These are phyloP conservation scores for Lepidochrysops patricia DNA, from an alignment of 2,888 invertebrate genomes.

Conservation along the genomic window DNA sequence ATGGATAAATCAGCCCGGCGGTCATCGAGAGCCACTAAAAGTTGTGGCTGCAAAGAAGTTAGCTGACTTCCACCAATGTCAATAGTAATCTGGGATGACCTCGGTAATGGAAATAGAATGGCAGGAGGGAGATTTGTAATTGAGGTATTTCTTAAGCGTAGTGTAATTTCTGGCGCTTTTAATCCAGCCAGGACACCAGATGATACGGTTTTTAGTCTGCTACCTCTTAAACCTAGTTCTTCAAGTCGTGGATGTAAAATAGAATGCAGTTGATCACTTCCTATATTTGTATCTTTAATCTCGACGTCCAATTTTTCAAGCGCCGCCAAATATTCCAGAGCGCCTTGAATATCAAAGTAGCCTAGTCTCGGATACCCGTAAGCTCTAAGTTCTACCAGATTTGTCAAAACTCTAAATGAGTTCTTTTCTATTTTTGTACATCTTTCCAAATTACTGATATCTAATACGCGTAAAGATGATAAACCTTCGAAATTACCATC, in stretches of 20 bases:
- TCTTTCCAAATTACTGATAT: conserved; percentile 78
- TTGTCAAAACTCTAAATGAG: conserved; percentile 82
- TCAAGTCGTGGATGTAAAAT: conserved; percentile 85
- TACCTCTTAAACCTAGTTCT: conserved; percentile 83
- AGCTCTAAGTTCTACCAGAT: conserved; percentile 80
- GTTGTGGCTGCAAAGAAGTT: conserved; percentile 82
- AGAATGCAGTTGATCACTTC: conserved; percentile 86
- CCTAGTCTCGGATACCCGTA: conserved; percentile 86
- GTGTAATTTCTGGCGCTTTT: conserved; percentile 79
- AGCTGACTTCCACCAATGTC: conserved; percentile 87
- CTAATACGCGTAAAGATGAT: conserved; percentile 77
- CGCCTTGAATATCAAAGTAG: conserved; percentile 89
- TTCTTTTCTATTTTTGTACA: conserved; percentile 87
- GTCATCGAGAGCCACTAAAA: conserved; percentile 87
- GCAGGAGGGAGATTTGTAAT: conserved; percentile 85
- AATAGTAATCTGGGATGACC: conserved; percentile 85
- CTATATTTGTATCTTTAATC: conserved; percentile 87
- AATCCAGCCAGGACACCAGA: conserved; percentile 89
- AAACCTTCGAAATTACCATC: conserved; percentile 85
- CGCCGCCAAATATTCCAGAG: conserved; percentile 82
- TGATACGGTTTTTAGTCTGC: conserved; percentile 82
- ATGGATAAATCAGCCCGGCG: conserved; percentile 83
- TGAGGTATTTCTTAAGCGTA: conserved; percentile 88
- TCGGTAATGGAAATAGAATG: conserved; percentile 88
- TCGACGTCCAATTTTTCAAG: conserved; percentile 87